Conservation (phyloP, 2,797 vertebrate genomes). For the Sebastes cheni region DNA sequence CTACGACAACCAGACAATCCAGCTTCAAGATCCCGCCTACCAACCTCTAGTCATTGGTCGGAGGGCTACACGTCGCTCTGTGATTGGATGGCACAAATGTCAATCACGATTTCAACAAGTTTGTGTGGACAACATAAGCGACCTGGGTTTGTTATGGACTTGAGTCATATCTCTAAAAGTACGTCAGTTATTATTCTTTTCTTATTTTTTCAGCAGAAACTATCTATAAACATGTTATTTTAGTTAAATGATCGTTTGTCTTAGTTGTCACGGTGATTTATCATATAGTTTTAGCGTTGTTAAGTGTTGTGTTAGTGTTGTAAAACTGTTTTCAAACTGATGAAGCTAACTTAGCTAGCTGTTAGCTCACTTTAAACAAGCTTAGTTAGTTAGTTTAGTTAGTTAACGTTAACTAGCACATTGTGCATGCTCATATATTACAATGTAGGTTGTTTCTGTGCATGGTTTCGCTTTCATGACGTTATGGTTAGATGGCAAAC, state of each 20-base stretch:
- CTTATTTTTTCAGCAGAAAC: background rate
- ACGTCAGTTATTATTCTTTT: conserved; percentile 59
- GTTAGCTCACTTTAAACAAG: conserved; percentile 5
- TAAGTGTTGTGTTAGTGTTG: too few relatives aligned
- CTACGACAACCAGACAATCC: conserved; percentile 33
- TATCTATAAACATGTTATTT: background rate
- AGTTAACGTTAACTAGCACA: background rate
- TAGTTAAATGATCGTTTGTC: background rate
- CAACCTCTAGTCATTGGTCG: conserved; percentile 38
- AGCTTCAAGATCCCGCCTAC: conserved; percentile 30
- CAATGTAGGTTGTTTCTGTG: background rate
- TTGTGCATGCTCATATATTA: background rate
- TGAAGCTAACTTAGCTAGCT: background rate
- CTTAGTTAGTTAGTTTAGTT: background rate
- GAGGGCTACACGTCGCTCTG: rapidly evolving
- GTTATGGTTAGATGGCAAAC: background rate
- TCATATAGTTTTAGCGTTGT: background rate
- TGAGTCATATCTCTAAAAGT: conserved; percentile 64
- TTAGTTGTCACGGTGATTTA: conserved; percentile 10
- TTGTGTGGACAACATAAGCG: conserved; percentile 18
- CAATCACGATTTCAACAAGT: conserved; percentile 42
- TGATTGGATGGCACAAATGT: conserved; percentile 30
- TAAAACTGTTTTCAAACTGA: background rate
- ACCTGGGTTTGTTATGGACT: conserved; percentile 57
- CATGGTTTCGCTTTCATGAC: background rate